Base-by-base conservation (phyloP, 2,113 vertebrate species). In the Buteo buteo region DNA sequence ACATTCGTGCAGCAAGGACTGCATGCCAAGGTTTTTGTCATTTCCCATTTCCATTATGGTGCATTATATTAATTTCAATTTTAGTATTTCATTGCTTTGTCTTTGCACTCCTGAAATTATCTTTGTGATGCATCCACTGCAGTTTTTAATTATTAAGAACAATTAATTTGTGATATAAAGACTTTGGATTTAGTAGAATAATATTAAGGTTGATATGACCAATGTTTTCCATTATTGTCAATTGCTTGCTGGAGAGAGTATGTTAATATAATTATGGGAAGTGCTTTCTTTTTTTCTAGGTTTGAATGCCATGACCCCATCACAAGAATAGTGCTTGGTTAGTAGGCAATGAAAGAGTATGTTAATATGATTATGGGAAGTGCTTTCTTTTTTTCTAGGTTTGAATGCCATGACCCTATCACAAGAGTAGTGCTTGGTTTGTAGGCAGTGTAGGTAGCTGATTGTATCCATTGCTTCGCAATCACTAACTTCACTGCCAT, bases 401-500 rank as follows among this genome's bases (percentile, higher is more conserved):
- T 20, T 42, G 93, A 42, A 58, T 22, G 70, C 36, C 47, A 3
- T 0, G 31, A 9, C 18, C 24, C 62, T 84, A 14, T 16, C 42
- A 36, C 61, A 71, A n/a, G 70, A 69, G 88, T 54, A 93, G 98
- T 36, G 36, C 36, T 98, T 98, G 98, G 98, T 98, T 98, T 99
- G 98, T 95, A 99, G 99, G 99, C 99, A 99, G 99, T 99, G 99
- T 98, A 97, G 98, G 99, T 99, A 99, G 98, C 98, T 99, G 99
- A 99, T 99, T 99, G 99, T 98, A 78, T 62, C 66, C 40, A 6
- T 5, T 8, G 13, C 44, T 17, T 65, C 86, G 38, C 98, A 99
- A 99, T 99, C 99, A 99, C 98, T 99, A 99, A 98, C 98, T 96
- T 96, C 98, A 98, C 98, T 98, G 98, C 98, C 98, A 99, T 96